Evolutionary conservation across 1,140 invertebrate genomes (phyloP).

Genomic region (fruit fly (Drosophila melanogaster)): Release_6_plus_ISO1_MT NT_033779.5:13528001-13528500

Average conservation of each 20-base stretch:
- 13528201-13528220: constrained; percentile 48
- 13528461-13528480: constrained; percentile 36
- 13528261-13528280: neutral
- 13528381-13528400: constrained; percentile 59
- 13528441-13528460: constrained; percentile 52
- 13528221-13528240: constrained; percentile 30
- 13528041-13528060: constrained; percentile 17
- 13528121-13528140: constrained; percentile 44
- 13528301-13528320: neutral
- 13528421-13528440: constrained; percentile 38
- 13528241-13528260: neutral
- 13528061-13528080: constrained; percentile 44
- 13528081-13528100: constrained; percentile 50
- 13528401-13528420: constrained; percentile 54
- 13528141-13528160: constrained; percentile 60
- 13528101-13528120: constrained; percentile 48
- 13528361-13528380: neutral
- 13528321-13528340: too few relatives aligned
- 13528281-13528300: constrained; percentile 1
- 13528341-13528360: too few relatives aligned
- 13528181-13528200: constrained; percentile 36
- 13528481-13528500: constrained; percentile 43
- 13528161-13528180: constrained; percentile 39
- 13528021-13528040: constrained; percentile 36
- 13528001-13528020: constrained; percentile 53